These are phyloP conservation scores for Osmerus eperlanus DNA, from an alignment of 2,113 vertebrate genomes.

Conservation along the genomic window DNA sequence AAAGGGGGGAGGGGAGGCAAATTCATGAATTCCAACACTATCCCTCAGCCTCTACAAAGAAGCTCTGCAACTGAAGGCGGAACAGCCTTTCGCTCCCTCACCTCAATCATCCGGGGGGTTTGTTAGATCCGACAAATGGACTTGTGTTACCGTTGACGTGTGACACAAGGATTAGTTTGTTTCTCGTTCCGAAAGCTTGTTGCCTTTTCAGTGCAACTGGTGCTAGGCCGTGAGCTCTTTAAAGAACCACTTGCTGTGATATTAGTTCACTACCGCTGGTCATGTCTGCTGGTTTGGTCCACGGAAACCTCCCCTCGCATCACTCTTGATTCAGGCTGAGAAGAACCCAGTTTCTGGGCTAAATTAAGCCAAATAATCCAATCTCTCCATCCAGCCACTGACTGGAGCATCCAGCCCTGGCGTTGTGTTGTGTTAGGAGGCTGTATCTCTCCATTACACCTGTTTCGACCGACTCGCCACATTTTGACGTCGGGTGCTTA, in stretches of 20 bases:
- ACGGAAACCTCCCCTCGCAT: constrained; percentile 49
- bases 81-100: background rate
- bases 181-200: constrained; percentile 38
- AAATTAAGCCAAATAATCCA: constrained; percentile 60
- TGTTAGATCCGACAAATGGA: background rate
- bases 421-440: constrained; percentile 45
- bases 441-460: constrained; percentile 54
- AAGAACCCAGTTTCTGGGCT: constrained; percentile 44
- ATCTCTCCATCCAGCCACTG: constrained; percentile 51
- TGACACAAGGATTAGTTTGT: constrained; percentile 14
- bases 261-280: constrained; percentile 34
- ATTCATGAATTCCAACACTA: background rate
- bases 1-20: no score
- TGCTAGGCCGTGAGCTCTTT: background rate
- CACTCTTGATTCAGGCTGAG: constrained; percentile 58
- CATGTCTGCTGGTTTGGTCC: constrained; percentile 35
- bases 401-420: constrained; percentile 47
- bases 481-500: constrained; percentile 11
- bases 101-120: background rate
- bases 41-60: background rate
- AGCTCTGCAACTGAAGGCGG: background rate
- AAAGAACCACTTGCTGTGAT: constrained; percentile 13
- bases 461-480: constrained; percentile 30
- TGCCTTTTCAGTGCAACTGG: constrained; percentile 9
- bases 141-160: background rate